A percentile compares a stretch with the other conserved stretches of the same genome.
Conservation (phyloP, 2,113 vertebrate genomes). For the Pampusana beccarii region DNA sequence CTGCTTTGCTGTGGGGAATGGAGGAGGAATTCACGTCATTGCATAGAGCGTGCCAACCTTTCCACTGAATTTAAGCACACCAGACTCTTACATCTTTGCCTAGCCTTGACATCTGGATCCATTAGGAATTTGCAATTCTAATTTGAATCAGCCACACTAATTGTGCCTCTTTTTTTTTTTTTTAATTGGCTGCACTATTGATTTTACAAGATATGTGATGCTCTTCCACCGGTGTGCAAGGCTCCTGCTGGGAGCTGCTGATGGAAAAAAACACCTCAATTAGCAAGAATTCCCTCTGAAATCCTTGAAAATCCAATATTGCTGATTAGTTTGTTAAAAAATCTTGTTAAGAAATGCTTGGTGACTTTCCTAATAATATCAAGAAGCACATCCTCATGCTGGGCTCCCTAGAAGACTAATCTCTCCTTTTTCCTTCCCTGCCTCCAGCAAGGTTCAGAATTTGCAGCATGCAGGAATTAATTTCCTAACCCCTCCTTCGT, state of each 20-base stretch:
- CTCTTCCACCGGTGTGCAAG: constrained; percentile 36
- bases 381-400: constrained; percentile 29
- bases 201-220: constrained; percentile 30
- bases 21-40: not conserved
- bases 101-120: constrained; percentile 21
- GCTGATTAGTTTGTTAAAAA: constrained; percentile 65
- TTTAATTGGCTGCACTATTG: constrained; percentile 41
- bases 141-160: constrained; percentile 24
- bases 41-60: not conserved
- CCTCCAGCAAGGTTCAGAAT: constrained; percentile 23
- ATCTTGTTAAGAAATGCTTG: constrained; percentile 53
- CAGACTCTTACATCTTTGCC: not conserved
- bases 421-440: not conserved
- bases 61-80: not conserved
- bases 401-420: constrained; percentile 4
- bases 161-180: not conserved
- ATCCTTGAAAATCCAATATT: constrained; percentile 67
- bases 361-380: constrained; percentile 34
- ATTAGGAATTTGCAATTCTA: constrained; percentile 53
- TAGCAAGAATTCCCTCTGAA: constrained; percentile 67
- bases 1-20: not conserved
- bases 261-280: constrained; percentile 53
- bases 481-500: not conserved
- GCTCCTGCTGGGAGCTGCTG: constrained; percentile 54
- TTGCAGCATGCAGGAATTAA: constrained; percentile 29